Percentiles rank a stretch among this genome's conserved stretches.
Evolutionary conservation across 2,113 vertebrate species (phyloP).

Genomic region (Eidolon helvum): DNA sequence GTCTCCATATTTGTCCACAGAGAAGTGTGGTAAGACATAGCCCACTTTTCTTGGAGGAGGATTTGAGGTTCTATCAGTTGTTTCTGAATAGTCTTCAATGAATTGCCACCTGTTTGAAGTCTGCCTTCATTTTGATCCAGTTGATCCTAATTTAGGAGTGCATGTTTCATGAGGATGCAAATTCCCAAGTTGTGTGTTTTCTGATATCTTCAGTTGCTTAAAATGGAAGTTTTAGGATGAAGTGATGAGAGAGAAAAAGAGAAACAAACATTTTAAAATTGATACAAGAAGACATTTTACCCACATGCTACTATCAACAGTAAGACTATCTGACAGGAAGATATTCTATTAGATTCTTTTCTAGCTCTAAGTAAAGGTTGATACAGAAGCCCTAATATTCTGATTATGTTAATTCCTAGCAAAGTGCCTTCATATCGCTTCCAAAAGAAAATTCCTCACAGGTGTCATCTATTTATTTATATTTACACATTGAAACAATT

Average conservation of each 20-base stretch:
- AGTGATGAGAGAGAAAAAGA: not conserved
- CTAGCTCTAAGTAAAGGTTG: not conserved
- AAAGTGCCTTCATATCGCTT: not conserved
- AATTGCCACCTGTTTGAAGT: not conserved
- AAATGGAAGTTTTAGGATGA: not conserved
- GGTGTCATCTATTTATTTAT: slow-evolving; percentile 14
- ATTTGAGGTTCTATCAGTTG: not conserved
- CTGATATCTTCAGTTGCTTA: not conserved
- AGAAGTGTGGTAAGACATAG: not conserved
- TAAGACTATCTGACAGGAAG: not conserved
- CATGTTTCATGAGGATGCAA: not conserved
- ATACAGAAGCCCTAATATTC: not conserved
- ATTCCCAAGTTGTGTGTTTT: not conserved
- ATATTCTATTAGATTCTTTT: not conserved
- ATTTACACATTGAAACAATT: slow-evolving; percentile 28
- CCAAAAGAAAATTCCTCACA: not conserved
- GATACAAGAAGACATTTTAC: not conserved
- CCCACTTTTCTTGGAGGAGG: not conserved
- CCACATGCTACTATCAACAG: not conserved
- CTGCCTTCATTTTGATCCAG: not conserved
- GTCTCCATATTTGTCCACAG: not conserved
- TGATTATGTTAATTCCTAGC: not conserved
- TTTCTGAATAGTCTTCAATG: not conserved
- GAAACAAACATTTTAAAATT: not conserved
- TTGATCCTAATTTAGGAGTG: not conserved